Evolutionary conservation across 2,888 invertebrate genomes (phyloP).

Genomic region (Apamea crenata): DNA sequence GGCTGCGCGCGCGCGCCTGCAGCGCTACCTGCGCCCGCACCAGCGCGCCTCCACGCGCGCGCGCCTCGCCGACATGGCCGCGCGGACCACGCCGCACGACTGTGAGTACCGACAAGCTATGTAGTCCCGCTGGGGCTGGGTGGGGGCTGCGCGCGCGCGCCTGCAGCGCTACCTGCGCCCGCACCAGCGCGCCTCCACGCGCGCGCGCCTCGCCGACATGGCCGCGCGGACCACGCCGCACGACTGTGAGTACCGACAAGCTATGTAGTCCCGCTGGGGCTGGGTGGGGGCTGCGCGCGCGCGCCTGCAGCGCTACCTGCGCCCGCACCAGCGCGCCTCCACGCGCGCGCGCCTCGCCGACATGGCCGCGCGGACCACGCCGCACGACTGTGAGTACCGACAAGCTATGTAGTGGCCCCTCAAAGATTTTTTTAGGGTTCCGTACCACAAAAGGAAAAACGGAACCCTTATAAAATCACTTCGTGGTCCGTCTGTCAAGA

Average conservation of each 20-base stretch:
- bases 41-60: slow-evolving; percentile 75
- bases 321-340: slow-evolving; percentile 69
- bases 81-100: slow-evolving; percentile 69
- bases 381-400: slow-evolving; percentile 74
- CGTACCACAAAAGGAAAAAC: no score
- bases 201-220: slow-evolving; percentile 77
- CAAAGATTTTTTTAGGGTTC: no score
- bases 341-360: slow-evolving; percentile 75
- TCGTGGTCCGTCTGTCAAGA: no score
- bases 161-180: slow-evolving; percentile 77
- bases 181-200: slow-evolving; percentile 76
- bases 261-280: no score
- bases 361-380: slow-evolving; percentile 76
- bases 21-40: slow-evolving; percentile 77
- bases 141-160: slow-evolving; percentile 42
- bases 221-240: slow-evolving; percentile 73
- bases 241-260: slow-evolving; percentile 73
- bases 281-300: no score
- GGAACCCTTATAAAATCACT: no score
- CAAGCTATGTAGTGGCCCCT: no score
- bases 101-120: slow-evolving; percentile 65
- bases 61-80: slow-evolving; percentile 77
- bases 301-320: no score
- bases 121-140: slow-evolving; percentile 61
- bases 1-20: slow-evolving; percentile 73